Evolutionary conservation across 2,888 invertebrate species (phyloP), one percentile per base, ranked within the genome.

Genomic region (Auanema sp.): DNA sequence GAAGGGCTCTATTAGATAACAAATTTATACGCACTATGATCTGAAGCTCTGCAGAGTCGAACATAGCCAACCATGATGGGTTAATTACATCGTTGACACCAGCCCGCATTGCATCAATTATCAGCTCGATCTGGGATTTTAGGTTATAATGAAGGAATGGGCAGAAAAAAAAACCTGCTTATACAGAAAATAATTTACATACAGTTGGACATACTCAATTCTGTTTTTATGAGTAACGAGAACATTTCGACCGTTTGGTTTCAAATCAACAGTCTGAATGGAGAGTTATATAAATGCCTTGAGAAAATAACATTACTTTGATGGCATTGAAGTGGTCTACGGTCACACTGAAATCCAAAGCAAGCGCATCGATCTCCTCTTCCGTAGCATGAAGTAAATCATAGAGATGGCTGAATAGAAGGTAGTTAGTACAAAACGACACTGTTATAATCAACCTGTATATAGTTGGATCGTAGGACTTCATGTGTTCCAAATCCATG

Each of bases 151-250:
- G n/a, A 18, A n/a, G 2, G 6, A 16, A 14, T 33, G 8, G 33
- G 33, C 33, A 5, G 8, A 33, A 5, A 33, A 8, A 33, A 68
- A 54, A 2, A 86, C 86, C 87, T 94, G 94, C 78, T 84, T 90
- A 86, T 96, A 96, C 59, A 97, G 87, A 85, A 94, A 94, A 83
- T 92, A 93, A 86, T 97, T 93, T 0, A 96, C 95, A 87, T 97
- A 91, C 72, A 93, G 87, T 85, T 96, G 94, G 76, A 98, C 92
- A 85, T 97, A 98, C 85, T 97, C 95, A 83, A 95, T 91, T 67
- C 93, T 89, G 87, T 98, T 98, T 75, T 90, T 89, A 71, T 90
- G 90, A 11, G 92, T 93, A 0, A 98, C 97, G 11, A 91, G 89
- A 83, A 93, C 93, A 82, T 92, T 91, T 54, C 90, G 87, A 1